These are phyloP conservation scores for zebrafish (Danio rerio) DNA, from an alignment of 2,113 vertebrate genomes.

Conservation along the genomic window GRCz12tu NC_133189.1:42390001-42390500, in stretches of 20 bases:
- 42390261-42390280: slow-evolving; percentile 23
- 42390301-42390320: slow-evolving; percentile 13
- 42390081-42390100: not conserved
- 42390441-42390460: slow-evolving; percentile 12
- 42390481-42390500: not conserved
- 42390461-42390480: not conserved
- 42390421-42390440: not conserved
- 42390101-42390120: not conserved
- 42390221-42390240: slow-evolving; percentile 36
- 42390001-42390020: not conserved
- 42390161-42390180: slow-evolving; percentile 48
- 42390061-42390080: slow-evolving; percentile 1
- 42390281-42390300: slow-evolving; percentile 10
- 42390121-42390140: slow-evolving; percentile 26
- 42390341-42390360: not conserved
- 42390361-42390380: slow-evolving; percentile 24
- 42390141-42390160: slow-evolving; percentile 35
- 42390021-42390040: not conserved
- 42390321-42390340: no score
- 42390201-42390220: slow-evolving; percentile 56
- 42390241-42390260: not conserved
- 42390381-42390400: slow-evolving; percentile 8
- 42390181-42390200: slow-evolving; percentile 55
- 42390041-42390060: not conserved
- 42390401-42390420: not conserved